Percentiles rank a stretch among this genome's conserved stretches.
Evolutionary conservation across 1,140 invertebrate genomes (phyloP).

Genomic region (Acyrthosiphon pisum): DNA sequence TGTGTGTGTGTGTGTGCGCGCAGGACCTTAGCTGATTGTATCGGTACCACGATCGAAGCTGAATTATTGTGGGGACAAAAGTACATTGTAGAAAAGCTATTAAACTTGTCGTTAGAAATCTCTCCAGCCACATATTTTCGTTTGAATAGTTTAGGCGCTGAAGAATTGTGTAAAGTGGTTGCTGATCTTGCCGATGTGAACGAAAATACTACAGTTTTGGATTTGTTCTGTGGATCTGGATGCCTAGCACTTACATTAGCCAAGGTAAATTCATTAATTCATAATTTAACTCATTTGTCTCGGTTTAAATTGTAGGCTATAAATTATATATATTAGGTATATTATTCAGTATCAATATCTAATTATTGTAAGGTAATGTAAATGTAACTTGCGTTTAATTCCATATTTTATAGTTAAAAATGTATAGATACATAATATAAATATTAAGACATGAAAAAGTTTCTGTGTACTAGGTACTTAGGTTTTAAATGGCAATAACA

Average conservation of each 20-base stretch:
- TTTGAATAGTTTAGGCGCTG: conserved; percentile 87
- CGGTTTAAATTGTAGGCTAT: not conserved
- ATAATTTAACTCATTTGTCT: not conserved
- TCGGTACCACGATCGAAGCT: conserved; percentile 50
- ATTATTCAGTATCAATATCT: too few species aligned
- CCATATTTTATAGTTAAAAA: too few species aligned
- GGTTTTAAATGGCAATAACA: too few species aligned
- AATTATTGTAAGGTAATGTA: too few species aligned
- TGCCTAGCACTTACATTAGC: conserved; percentile 93
- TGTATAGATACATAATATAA: too few species aligned
- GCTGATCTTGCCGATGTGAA: conserved; percentile 76
- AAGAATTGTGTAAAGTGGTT: conserved; percentile 84
- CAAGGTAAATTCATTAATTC: conserved; percentile 67
- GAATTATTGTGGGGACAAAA: conserved; percentile 64
- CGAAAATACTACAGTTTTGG: conserved; percentile 78
- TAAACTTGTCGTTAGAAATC: conserved; percentile 80
- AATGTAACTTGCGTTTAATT: too few species aligned
- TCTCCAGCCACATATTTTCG: conserved; percentile 92
- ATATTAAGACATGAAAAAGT: too few species aligned
- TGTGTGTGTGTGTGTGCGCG: not conserved
- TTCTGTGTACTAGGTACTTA: too few species aligned
- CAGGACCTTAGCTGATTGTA: conserved; percentile 30
- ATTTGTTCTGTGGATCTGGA: conserved; percentile 98
- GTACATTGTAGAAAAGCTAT: conserved; percentile 68
- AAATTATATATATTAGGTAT: too few species aligned